Evolutionary conservation across 2,888 invertebrate genomes (phyloP), one percentile per base, ranked within the genome.

Genomic region (Apantesis nais): DNA sequence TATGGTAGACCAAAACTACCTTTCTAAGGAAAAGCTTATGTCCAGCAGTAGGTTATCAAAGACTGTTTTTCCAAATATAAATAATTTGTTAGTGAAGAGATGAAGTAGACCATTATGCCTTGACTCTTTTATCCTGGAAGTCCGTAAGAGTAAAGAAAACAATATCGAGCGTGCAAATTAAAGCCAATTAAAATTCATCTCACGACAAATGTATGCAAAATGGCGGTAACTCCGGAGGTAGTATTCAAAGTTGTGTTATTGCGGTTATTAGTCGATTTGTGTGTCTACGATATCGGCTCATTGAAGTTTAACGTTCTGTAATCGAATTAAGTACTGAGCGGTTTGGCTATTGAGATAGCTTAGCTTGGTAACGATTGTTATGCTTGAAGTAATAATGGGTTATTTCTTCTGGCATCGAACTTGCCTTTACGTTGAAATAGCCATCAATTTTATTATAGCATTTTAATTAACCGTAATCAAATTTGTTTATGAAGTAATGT

Each of bases 221-320:
- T 60, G 39, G 61, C 66, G 67, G 25, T 61, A 8, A 39, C 37
- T 12, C 58, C 31, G 14, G 52, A 66, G 25, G 60, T 62, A 67
- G 52, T 70, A 66, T 64, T 66, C 66, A 76, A 12, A 70, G 25
- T 70, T 64, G 31, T 73, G 34, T 65, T 70, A 64, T 22, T 64
- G 60, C 39, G 37, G 62, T 39, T 65, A 77, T 75, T 77, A 67
- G 11, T 39, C 60, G 37, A 65, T 78, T 58, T 58, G 66, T 62
- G 48, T 12, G 44, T 55, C 25, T 64, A 60, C 7, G 52, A 58
- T 69, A 64, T 16, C 48, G 16, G 31, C 29, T 68, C 61, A 52
- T 39, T 62, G 16, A 48, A 62, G 25, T 62, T 68, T 68, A 62
- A 62, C 31, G 44, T 44, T 48, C 44, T 67, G 11, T 37, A 41